Evolutionary conservation across 1,140 invertebrate genomes (phyloP).

Genomic region (Drosophila malerkotliana): DNA sequence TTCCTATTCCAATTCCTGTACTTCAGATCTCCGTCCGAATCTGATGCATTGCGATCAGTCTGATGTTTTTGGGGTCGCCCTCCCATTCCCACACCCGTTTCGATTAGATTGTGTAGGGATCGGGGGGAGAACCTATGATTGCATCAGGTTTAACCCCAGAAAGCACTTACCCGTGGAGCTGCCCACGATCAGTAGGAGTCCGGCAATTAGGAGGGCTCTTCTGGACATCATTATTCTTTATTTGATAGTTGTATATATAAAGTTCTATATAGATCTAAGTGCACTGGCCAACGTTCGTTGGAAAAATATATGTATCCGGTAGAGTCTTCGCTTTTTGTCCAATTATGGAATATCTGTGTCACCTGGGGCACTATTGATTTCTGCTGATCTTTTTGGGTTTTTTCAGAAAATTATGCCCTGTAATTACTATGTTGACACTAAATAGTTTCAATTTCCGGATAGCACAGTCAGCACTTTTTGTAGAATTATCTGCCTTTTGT

Average conservation of each 20-base stretch:
- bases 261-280: slow-evolving; percentile 1
- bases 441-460: slow-evolving; percentile 58
- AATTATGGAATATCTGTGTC: slow-evolving; percentile 48
- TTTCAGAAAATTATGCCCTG: slow-evolving; percentile 63
- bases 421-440: slow-evolving; percentile 70
- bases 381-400: slow-evolving; percentile 54
- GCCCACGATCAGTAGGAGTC: slow-evolving; percentile 44
- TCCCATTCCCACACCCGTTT: slow-evolving; percentile 1
- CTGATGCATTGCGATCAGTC: slow-evolving; percentile 60
- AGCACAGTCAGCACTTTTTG: slow-evolving; percentile 71
- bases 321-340: slow-evolving; percentile 25
- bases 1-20: slow-evolving; percentile 39
- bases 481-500: slow-evolving; percentile 5
- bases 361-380: slow-evolving; percentile 46
- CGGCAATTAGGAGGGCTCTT: slow-evolving; percentile 31
- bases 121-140: slow-evolving; percentile 14
- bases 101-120: slow-evolving; percentile 62
- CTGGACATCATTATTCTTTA: slow-evolving; percentile 35
- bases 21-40: slow-evolving; percentile 58
- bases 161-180: slow-evolving; percentile 58
- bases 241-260: background rate
- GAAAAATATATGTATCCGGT: slow-evolving; percentile 17
- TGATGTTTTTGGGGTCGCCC: slow-evolving; percentile 19
- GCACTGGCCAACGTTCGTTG: slow-evolving; percentile 23
- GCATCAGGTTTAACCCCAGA: slow-evolving; percentile 43